Conservation (phyloP, 2,888 invertebrate genomes). For the Euzophera pinguis region DNA sequence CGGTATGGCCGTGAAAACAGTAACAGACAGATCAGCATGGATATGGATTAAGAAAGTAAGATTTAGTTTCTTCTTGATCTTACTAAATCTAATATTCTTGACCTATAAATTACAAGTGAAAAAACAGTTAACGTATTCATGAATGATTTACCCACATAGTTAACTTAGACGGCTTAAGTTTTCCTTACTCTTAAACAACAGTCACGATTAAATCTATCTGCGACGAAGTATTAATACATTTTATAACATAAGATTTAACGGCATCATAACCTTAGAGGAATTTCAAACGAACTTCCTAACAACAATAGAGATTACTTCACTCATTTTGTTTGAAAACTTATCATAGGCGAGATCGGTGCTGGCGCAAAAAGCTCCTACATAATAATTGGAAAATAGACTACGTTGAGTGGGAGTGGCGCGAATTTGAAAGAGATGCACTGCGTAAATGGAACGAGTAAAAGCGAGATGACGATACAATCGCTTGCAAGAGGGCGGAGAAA, state of each 20-base stretch:
- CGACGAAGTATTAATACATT: neutral
- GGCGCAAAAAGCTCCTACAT: slow-evolving; percentile 66
- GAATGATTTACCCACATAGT: too few relatives aligned
- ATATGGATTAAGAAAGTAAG: too few relatives aligned
- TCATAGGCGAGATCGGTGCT: slow-evolving; percentile 55
- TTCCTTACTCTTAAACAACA: too few relatives aligned
- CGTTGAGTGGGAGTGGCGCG: slow-evolving; percentile 61
- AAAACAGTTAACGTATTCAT: too few relatives aligned
- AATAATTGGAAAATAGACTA: slow-evolving; percentile 74
- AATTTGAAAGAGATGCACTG: slow-evolving; percentile 44
- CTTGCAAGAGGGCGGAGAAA: slow-evolving; percentile 57
- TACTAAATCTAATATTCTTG: too few relatives aligned
- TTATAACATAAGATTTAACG: slow-evolving; percentile 2
- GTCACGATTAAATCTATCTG: neutral
- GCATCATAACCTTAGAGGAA: slow-evolving; percentile 12
- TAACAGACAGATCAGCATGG: too few relatives aligned
- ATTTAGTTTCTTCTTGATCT: too few relatives aligned
- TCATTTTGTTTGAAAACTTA: slow-evolving; percentile 64
- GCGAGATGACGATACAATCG: slow-evolving; percentile 40
- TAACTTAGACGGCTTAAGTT: too few relatives aligned
- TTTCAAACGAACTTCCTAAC: slow-evolving; percentile 23
- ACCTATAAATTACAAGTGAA: too few relatives aligned
- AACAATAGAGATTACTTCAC: slow-evolving; percentile 47
- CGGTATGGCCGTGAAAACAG: too few relatives aligned
- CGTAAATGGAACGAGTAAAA: slow-evolving; percentile 30